Evolutionary conservation across 2,888 invertebrate species (phyloP), one percentile per base, ranked within the genome.

Genomic region (Pteria penguin): DNA sequence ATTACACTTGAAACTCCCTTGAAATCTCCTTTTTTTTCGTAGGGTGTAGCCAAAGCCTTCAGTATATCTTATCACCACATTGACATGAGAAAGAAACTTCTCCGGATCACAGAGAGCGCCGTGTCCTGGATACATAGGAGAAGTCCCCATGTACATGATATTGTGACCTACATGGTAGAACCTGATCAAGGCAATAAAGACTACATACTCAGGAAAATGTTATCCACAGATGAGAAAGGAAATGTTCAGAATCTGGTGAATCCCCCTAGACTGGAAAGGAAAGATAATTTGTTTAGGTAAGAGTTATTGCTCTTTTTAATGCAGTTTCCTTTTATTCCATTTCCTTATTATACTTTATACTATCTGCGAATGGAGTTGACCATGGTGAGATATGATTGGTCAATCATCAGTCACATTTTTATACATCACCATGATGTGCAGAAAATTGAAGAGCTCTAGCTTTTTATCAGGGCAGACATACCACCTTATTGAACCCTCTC

Each of bases 11-110:
- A n/a, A n/a, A n/a, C n/a, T n/a, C n/a, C n/a, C n/a, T n/a, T n/a
- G n/a, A n/a, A n/a, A n/a, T n/a, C n/a, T n/a, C n/a, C n/a, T n/a
- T 62, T 26, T 24, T 55, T 22, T 70, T 76, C 0, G 18, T 79
- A 92, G 91, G 92, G 92, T 57, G 86, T 92, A n/a, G 88, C 91
- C 22, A 90, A 90, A 71, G 83, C 90, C 1, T 91, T 92, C 84
- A 91, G 91, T 79, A 90, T 91, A 65, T 89, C 92, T 11, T 92
- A 91, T 79, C 91, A 92, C 76, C 84, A 86, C 54, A 89, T 91
- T n/a, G 90, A 91, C 71, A 86, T 89, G 76, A 83, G 89, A 5
- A 88, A 88, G 75, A 91, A 91, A 78, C 84, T 91, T 27, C 80
- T 92, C 76, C 84, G 90, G 14, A 91, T 91, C 69, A 87, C 89